Evolutionary conservation across 1,140 invertebrate genomes (phyloP).

Genomic region (Hermetia illucens): DNA sequence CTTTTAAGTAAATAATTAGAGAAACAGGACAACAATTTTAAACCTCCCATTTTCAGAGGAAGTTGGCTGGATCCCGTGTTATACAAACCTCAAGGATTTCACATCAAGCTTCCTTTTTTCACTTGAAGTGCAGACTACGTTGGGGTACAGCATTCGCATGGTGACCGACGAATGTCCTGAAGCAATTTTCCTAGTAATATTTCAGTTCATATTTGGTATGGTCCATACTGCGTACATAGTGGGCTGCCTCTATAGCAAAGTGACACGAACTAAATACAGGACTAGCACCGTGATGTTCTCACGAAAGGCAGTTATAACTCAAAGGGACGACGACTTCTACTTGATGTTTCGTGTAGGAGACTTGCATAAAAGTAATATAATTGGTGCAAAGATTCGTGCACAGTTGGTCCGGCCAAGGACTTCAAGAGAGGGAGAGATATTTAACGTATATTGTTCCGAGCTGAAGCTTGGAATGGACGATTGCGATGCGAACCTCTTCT

Average conservation of each 20-base stretch:
- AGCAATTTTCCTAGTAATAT: constrained; percentile 73
- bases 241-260: constrained; percentile 64
- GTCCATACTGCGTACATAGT: constrained; percentile 69
- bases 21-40: no score
- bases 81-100: constrained; percentile 39
- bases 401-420: constrained; percentile 64
- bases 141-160: constrained; percentile 46
- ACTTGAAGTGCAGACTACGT: constrained; percentile 48
- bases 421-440: constrained; percentile 54
- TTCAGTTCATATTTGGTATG: constrained; percentile 57
- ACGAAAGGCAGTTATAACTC: constrained; percentile 69
- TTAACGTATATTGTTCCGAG: constrained; percentile 58
- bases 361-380: constrained; percentile 86
- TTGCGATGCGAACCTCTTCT: constrained; percentile 58
- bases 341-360: constrained; percentile 87
- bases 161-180: constrained; percentile 75
- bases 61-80: constrained; percentile 31
- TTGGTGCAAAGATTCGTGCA: constrained; percentile 69
- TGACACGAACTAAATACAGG: constrained; percentile 74
- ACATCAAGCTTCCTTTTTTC: constrained; percentile 45
- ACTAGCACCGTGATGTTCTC: constrained; percentile 86
- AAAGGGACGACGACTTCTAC: constrained; percentile 67
- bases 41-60: no score
- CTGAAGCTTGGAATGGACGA: constrained; percentile 60
- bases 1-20: no score